Evolutionary conservation across 1,140 invertebrate species (phyloP), one percentile per base, ranked within the genome.

Genomic region (Lepidurus packardi): DNA sequence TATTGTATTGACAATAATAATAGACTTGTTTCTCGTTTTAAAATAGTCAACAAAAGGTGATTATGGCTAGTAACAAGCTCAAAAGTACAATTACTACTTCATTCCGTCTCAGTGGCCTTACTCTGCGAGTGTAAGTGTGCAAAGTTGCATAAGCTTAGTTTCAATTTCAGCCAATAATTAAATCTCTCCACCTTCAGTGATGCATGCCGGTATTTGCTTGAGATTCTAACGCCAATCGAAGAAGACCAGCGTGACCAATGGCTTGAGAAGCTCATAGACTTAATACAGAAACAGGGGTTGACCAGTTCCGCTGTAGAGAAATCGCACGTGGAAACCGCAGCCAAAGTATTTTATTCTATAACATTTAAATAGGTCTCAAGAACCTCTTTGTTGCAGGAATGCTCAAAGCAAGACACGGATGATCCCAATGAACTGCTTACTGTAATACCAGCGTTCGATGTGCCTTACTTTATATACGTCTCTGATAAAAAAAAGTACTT

Each of bases 381-480:
- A 80, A 65, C 21, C 47, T n/a, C 8, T 34, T 16, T 80, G 9
- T 83, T 84, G n/a, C 80, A 88, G 86, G 90, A 92, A 84, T 91
- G 91, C 81, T 90, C 91, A 74, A 87, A 89, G 43, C 88, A 89
- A 79, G 89, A 91, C 11, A 86, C 91, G 43, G 91, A 94, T 83
- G 90, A 93, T 77, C 88, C 90, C 65, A 93, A 94, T 84, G 91
- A 92, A 7, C 84, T 94, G 2, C 89, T 97, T 24, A 90, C 89
- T 84, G 89, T 96, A 0, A 94, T 97, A 77, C 89, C 91, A 86
- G 91, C 91, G 0, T 94, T 93, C 84, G 89, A 90, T 73, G 89
- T 95, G 41, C 94, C 94, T 5, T 91, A 91, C 85, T 89, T 92
- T 77, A 85, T 86, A n/a, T 96, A 93, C 83, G 90, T 92, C 81